These are phyloP conservation scores for Drosophila colorata DNA, from an alignment of 2,888 invertebrate genomes.

Conservation along the genomic window DNA sequence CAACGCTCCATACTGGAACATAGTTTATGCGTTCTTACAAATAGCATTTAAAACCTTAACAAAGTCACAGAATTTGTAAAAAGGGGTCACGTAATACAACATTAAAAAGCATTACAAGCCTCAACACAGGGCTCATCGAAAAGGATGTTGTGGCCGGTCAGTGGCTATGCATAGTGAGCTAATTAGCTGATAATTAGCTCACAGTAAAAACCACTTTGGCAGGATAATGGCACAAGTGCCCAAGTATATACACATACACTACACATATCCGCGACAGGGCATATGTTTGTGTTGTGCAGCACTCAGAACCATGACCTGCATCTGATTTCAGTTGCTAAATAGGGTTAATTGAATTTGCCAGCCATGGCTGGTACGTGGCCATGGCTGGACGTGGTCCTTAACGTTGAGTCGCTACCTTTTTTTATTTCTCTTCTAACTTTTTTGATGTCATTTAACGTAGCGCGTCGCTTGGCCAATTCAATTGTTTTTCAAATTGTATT, in stretches of 20 bases:
- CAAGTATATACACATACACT: not conserved
- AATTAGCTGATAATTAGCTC: conserved; percentile 28
- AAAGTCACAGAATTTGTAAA: no score
- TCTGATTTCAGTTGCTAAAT: conserved; percentile 28
- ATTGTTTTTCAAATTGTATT: conserved; percentile 31
- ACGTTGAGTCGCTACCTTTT: conserved; percentile 4
- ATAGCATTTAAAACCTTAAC: no score
- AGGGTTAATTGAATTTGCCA: conserved; percentile 45
- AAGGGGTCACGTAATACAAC: not conserved
- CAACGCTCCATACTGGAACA: no score
- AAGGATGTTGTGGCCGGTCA: conserved; percentile 10
- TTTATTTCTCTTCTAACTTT: not conserved
- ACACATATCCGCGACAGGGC: conserved; percentile 7
- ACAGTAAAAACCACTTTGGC: conserved; percentile 6
- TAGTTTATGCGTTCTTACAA: no score
- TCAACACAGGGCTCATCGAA: not conserved
- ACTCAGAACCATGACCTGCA: conserved; percentile 21
- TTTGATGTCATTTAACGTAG: conserved; percentile 16
- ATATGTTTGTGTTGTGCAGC: conserved; percentile 22
- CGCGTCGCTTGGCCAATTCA: conserved; percentile 5
- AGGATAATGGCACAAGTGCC: conserved; percentile 19
- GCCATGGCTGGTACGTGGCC: conserved; percentile 7
- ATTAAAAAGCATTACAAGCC: not conserved
- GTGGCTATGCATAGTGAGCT: not conserved
- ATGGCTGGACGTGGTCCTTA: conserved; percentile 7